Percentiles rank a stretch among this genome's conserved stretches.
phyloP scores from a whole-genome alignment of 2,113 vertebrate genomes.

The Cyprinus carpio region DNA sequence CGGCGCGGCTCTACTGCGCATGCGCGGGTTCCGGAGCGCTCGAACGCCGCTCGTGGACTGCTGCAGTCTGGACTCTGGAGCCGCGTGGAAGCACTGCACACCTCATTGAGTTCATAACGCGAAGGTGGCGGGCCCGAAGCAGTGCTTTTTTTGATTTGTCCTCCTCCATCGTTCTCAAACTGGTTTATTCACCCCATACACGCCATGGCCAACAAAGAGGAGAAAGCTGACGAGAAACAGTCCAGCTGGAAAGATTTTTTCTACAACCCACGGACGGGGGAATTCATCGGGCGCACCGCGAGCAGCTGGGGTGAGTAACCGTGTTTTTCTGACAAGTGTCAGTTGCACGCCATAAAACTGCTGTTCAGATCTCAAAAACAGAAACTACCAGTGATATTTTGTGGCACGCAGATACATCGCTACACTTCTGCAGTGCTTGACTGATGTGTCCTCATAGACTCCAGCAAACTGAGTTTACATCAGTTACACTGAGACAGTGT shows the following conservation, averaged over 20 bases:
- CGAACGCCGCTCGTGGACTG: slow-evolving; percentile 37
- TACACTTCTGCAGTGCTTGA: neutral
- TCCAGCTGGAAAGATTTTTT: slow-evolving; percentile 81
- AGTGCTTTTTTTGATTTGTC: neutral
- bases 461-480: neutral
- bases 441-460: neutral
- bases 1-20: slow-evolving; percentile 53
- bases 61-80: slow-evolving; percentile 42
- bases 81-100: slow-evolving; percentile 42
- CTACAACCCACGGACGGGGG: slow-evolving; percentile 83
- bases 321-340: neutral
- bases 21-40: slow-evolving; percentile 48
- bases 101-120: slow-evolving; percentile 30
- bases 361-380: neutral
- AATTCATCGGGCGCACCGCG: slow-evolving; percentile 86
- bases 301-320: slow-evolving; percentile 82
- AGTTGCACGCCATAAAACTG: neutral
- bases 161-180: neutral
- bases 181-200: slow-evolving; percentile 3
- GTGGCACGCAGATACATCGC: neutral
- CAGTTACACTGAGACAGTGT: neutral
- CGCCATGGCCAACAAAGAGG: slow-evolving; percentile 78
- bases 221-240: slow-evolving; percentile 73
- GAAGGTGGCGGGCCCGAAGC: slow-evolving; percentile 11
- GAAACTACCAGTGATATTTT: neutral